Base-by-base conservation (phyloP, 1,140 invertebrate genomes). In the Bombus sibiricus region DNA sequence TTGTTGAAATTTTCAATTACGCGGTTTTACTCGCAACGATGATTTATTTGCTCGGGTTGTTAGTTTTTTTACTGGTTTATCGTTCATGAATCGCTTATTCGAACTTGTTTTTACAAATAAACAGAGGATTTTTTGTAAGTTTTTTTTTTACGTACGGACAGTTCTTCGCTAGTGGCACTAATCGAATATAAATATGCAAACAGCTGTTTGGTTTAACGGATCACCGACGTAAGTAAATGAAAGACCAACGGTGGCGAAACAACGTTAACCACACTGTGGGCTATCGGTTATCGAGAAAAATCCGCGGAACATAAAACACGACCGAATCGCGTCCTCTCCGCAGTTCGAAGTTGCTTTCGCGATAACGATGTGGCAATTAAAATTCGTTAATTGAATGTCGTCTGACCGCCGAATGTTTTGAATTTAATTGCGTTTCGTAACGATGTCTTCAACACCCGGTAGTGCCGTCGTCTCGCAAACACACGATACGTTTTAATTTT, bases 381-480 rank as follows among this genome's bases (percentile, higher is more conserved):
- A 75, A 13, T 6, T 57, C 39, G 81, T 83, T 83, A 76, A 83
- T 83, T 76, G 81, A 83, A 83, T 68, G 32, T 34, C 43, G n/a
- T 10, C n/a, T 3, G 41, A 66, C 72, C 41, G 62, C 9, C 57
- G 72, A 83, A 68, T 10, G 28, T 37, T 83, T 76, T 59, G 13
- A 37, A 22, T 68, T 72, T 76, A 83, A 83, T 76, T 68, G 74
- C 62, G 34, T 69, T 76, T 64, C 59, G 66, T 68, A 83, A 83
- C 81, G 62, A 83, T 25, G 43, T 53, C 18, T 73, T 75, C 62
- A 64, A 32, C 32, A 15, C 6, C 6, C 0, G 59, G 0, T 9
- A 9, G 3, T 1, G 18, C 43, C 59, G 18, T 0, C 47, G 18
- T 53, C 18, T 34, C 25, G 28, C 39, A 57, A 68, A 66, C 73